phyloP scores from a whole-genome alignment of 2,888 invertebrate species.

The Himalopsyche anomala region DNA sequence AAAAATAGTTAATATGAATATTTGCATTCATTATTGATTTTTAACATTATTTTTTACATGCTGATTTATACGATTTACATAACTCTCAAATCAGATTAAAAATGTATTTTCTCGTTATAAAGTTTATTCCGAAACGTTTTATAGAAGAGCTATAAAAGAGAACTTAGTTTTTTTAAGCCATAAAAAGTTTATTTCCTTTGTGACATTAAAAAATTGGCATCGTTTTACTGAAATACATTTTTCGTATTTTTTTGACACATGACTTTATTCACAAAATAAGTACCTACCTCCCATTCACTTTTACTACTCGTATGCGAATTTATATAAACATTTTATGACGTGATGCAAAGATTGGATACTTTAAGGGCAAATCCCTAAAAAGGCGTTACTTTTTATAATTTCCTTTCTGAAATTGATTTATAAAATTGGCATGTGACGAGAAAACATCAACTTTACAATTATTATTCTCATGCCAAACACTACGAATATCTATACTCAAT shows the following conservation, averaged over 20 bases:
- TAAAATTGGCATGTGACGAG: slow-evolving; percentile 52
- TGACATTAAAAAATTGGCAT: slow-evolving; percentile 23
- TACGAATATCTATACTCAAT: too few relatives aligned
- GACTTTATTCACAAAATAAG: slow-evolving; percentile 34
- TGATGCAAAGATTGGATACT: slow-evolving; percentile 64
- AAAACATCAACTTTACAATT: too few relatives aligned
- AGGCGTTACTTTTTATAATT: slow-evolving; percentile 65
- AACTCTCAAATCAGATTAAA: neutral
- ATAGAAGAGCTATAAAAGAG: slow-evolving; percentile 38
- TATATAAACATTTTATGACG: slow-evolving; percentile 59
- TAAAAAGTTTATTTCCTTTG: slow-evolving; percentile 36
- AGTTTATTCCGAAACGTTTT: slow-evolving; percentile 17
- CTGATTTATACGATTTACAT: neutral
- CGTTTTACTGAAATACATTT: slow-evolving; percentile 34
- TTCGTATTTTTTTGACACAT: slow-evolving; percentile 20
- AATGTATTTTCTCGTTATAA: neutral
- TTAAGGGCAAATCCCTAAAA: slow-evolving; percentile 60
- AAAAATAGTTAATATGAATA: too few relatives aligned
- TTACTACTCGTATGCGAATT: slow-evolving; percentile 55
- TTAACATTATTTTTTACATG: too few relatives aligned
- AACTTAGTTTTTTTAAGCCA: slow-evolving; percentile 20
- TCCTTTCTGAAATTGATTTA: slow-evolving; percentile 62
- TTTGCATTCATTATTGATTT: too few relatives aligned
- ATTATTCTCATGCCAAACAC: too few relatives aligned
- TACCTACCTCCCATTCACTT: slow-evolving; percentile 35